These are phyloP conservation scores for Ursus arctos DNA, from an alignment of 2,113 vertebrate genomes.

Conservation along the genomic window DNA sequence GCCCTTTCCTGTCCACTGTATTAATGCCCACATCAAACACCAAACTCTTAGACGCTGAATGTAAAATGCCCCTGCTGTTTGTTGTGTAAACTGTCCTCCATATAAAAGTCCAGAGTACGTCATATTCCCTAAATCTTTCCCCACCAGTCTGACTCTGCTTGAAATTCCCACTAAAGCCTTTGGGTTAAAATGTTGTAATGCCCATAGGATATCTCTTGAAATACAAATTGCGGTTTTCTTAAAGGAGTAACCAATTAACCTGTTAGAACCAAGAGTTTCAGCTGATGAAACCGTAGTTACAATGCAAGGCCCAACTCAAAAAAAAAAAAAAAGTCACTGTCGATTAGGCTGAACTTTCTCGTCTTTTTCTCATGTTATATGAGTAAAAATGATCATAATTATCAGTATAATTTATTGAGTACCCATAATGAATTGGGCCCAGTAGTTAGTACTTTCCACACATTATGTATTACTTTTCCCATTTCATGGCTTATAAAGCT, in stretches of 20 bases:
- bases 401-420: not conserved
- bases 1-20: not conserved
- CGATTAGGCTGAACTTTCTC: not conserved
- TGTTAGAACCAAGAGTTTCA: not conserved
- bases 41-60: constrained; percentile 25
- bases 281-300: not conserved
- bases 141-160: not conserved
- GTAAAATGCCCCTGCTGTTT: not conserved
- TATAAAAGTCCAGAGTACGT: constrained; percentile 10
- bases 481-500: constrained; percentile 1
- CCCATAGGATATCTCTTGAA: not conserved
- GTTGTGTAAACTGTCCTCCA: not conserved
- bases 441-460: not conserved
- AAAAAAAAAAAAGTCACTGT: not conserved
- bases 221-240: not conserved
- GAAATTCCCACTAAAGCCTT: not conserved
- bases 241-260: not conserved
- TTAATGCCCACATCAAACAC: constrained; percentile 37
- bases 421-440: not conserved
- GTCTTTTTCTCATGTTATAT: not conserved
- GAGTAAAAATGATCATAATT: not conserved
- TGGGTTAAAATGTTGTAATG: not conserved
- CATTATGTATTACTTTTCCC: not conserved
- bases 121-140: not conserved
- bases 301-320: not conserved